Evolutionary conservation across 2,797 vertebrate species (phyloP).

Genomic region (Sebastiscus albofasciatus): DNA sequence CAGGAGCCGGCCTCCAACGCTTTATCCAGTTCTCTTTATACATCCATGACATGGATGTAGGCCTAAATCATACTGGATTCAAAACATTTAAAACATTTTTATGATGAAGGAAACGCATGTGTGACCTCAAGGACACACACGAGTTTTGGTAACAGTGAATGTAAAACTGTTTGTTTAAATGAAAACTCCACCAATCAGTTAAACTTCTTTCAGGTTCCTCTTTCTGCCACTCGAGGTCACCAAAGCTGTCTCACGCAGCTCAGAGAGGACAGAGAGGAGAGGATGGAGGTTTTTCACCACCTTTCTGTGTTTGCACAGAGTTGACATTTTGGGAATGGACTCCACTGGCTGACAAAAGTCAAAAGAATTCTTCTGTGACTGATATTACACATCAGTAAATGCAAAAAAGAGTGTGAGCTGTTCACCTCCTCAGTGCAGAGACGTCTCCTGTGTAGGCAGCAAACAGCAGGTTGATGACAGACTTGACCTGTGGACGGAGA

Average conservation of each 20-base stretch:
- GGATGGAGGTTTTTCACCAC: not conserved
- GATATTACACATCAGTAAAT: not conserved
- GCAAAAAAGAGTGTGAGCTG: not conserved
- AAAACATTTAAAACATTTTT: not conserved
- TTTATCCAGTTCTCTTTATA: no score
- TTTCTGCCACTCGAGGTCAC: slow-evolving; percentile 7
- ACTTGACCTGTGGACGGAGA: slow-evolving; percentile 88
- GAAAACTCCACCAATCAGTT: not conserved
- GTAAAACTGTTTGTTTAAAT: not conserved
- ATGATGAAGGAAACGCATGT: not conserved
- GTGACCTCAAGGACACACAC: not conserved
- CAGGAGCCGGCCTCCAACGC: rapidly evolving
- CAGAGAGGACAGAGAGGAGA: not conserved
- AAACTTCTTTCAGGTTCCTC: not conserved
- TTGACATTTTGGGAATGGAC: not conserved
- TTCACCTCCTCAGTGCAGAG: slow-evolving; percentile 94
- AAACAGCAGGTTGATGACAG: slow-evolving; percentile 98
- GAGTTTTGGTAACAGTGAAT: not conserved
- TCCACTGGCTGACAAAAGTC: not conserved
- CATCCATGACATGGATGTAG: no score
- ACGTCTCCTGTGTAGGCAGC: slow-evolving; percentile 97
- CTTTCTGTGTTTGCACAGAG: not conserved
- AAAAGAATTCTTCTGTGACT: no score
- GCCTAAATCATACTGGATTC: no score
- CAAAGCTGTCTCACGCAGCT: not conserved